These are phyloP conservation scores for Podabrus alpinus DNA, from an alignment of 2,888 invertebrate species.

Conservation along the genomic window DNA sequence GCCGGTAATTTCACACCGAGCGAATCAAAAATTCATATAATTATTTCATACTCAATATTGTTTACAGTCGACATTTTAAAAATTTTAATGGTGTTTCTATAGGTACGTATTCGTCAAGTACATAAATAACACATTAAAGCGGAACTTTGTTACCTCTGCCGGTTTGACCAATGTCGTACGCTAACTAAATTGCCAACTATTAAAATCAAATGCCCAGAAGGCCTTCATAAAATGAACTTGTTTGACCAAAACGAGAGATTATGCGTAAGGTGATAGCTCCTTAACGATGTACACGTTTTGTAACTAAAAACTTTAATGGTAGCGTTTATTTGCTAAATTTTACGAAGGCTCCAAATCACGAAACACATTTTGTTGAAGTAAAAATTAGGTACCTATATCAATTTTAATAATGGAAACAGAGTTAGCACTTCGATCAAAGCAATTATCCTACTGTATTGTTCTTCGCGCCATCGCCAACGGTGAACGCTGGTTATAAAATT, in stretches of 20 bases:
- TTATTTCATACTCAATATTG: conserved; percentile 7
- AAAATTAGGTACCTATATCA: not conserved
- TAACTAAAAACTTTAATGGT: conserved; percentile 12
- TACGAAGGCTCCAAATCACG: not conserved
- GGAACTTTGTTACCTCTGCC: conserved; percentile 9
- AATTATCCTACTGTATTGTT: conserved; percentile 19
- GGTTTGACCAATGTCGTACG: conserved; percentile 9
- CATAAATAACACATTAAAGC: not conserved
- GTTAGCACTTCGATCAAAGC: conserved; percentile 24
- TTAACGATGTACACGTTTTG: not conserved
- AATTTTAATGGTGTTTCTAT: not conserved
- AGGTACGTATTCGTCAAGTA: not conserved
- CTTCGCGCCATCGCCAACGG: conserved; percentile 18
- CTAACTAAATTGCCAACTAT: conserved; percentile 6
- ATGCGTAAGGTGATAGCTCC: conserved; percentile 21
- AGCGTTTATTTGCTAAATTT: not conserved
- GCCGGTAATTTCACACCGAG: not conserved
- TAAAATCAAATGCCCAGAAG: conserved; percentile 13
- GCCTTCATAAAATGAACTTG: conserved; percentile 13
- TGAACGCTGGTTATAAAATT: conserved; percentile 22
- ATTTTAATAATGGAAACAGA: conserved; percentile 20
- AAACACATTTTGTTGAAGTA: not conserved
- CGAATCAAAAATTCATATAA: conserved; percentile 3
- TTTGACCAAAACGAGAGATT: conserved; percentile 18
- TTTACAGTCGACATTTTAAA: not conserved